Conservation (phyloP, 64 coral and sea anemone genomes). For the Orbicella faveolata region DNA sequence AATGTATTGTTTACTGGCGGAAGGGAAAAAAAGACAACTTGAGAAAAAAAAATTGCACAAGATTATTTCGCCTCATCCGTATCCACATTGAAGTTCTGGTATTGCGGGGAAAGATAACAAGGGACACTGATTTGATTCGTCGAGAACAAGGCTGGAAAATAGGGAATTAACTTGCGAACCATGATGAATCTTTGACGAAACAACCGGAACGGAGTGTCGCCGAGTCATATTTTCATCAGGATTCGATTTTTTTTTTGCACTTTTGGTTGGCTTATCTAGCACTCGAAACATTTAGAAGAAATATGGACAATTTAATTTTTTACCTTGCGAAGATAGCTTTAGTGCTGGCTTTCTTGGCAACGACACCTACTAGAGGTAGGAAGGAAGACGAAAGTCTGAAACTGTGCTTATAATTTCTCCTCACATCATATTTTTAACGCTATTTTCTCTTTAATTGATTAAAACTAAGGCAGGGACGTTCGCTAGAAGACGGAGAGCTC, state of each 20-base stretch:
- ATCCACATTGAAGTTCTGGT: neutral
- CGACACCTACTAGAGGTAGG: conserved; percentile 15
- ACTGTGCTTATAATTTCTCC: neutral
- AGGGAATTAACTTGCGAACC: neutral
- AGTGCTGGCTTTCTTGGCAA: neutral
- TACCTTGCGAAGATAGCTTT: neutral
- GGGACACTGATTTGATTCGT: neutral
- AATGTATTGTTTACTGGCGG: conserved; percentile 7
- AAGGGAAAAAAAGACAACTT: neutral
- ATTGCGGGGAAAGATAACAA: neutral
- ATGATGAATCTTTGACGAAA: conserved; percentile 1
- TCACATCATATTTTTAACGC: neutral
- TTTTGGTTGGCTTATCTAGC: neutral
- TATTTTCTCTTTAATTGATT: neutral
- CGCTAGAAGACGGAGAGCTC: neutral
- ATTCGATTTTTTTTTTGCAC: neutral
- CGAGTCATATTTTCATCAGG: neutral
- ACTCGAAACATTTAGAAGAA: neutral
- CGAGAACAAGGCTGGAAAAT: neutral
- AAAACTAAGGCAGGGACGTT: neutral
- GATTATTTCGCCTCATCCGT: neutral
- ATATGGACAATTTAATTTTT: conserved; percentile 36
- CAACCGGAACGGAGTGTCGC: neutral
- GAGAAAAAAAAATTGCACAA: neutral
- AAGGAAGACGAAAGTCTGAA: neutral